A percentile compares a stretch with the other conserved stretches of the same genome.
Evolutionary conservation across 2,888 invertebrate species (phyloP).

Genomic region (Andricus quercusramuli): DNA sequence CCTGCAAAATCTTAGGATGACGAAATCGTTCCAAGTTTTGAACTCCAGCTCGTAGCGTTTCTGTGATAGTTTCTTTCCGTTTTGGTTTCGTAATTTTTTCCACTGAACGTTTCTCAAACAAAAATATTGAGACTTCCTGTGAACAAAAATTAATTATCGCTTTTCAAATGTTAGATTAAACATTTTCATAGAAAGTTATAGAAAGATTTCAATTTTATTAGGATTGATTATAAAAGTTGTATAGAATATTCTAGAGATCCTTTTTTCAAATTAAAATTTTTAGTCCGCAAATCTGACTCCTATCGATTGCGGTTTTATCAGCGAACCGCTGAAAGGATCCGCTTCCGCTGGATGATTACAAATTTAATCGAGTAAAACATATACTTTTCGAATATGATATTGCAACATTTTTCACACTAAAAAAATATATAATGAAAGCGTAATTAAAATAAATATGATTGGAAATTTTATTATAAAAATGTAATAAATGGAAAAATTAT

Average conservation of each 20-base stretch:
- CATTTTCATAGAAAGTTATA: background rate
- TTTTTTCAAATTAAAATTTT: background rate
- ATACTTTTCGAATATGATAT: background rate
- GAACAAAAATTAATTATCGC: conserved; percentile 54
- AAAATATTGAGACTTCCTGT: conserved; percentile 95
- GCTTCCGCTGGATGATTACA: background rate
- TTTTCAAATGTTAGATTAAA: background rate
- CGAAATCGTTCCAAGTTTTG: conserved; percentile 89
- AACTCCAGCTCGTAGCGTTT: conserved; percentile 90
- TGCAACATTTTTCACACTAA: background rate
- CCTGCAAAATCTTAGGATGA: conserved; percentile 89
- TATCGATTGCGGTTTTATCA: background rate
- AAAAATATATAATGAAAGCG: no score
- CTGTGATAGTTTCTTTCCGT: conserved; percentile 94
- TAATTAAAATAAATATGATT: no score
- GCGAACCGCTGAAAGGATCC: background rate
- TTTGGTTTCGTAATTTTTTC: conserved; percentile 96
- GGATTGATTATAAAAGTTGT: background rate
- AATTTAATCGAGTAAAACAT: background rate
- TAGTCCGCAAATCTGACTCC: background rate
- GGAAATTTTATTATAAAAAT: no score
- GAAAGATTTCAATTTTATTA: background rate
- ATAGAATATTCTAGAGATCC: background rate
- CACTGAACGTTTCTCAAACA: conserved; percentile 95
- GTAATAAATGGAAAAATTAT: no score